Base-by-base conservation (phyloP, 92 coral and sea anemone species). In the Parazoanthus darwini region DNA sequence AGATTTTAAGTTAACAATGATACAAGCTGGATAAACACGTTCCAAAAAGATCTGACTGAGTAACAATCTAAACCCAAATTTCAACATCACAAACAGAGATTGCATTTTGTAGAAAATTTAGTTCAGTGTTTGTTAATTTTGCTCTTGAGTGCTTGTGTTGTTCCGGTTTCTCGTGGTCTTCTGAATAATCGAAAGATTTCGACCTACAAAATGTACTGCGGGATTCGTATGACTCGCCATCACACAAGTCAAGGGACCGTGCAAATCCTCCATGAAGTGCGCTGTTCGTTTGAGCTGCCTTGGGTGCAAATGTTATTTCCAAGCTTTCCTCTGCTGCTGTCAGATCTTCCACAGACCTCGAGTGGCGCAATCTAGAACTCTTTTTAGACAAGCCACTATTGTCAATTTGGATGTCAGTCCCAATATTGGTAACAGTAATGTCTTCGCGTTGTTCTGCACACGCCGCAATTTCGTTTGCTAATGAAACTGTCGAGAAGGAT, bases 181-280 rank as follows among this genome's bases (percentile, higher is more conserved):
- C 78, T 8, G 42, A 42, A 22, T 50, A 82, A 43, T 82, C 78
- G n/a, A 82, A 22, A 68, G 78, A 82, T 71, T 67, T 68, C 7
- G 86, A 82, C 35, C 78, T 68, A 42, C 77, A 42, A 22, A 48
- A 16, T 66, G 5, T 18, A 2, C 37, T 71, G 23, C 37, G 8
- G 39, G 51, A 29, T 22, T 14, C 37, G 39, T 8, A 25, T 33
- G 38, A 25, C 43, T n/a, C 43, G 59, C 22, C 77, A 15, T 46
- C 37, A 15, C 33, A 22, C 86, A 39, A 20, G 20, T 44, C 29
- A 1, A 23, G 74, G 10, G 29, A 25, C 18, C 77, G 46, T 42
- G 46, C 42, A 4, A 38, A 46, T 11, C 58, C 42, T 25, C 29
- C 25, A 66, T 48, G 22, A 25, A 15, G 26, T 8, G 48, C 1